Base-by-base conservation (phyloP, 92 coral and sea anemone species). In the Scolanthus callimorphus region DNA sequence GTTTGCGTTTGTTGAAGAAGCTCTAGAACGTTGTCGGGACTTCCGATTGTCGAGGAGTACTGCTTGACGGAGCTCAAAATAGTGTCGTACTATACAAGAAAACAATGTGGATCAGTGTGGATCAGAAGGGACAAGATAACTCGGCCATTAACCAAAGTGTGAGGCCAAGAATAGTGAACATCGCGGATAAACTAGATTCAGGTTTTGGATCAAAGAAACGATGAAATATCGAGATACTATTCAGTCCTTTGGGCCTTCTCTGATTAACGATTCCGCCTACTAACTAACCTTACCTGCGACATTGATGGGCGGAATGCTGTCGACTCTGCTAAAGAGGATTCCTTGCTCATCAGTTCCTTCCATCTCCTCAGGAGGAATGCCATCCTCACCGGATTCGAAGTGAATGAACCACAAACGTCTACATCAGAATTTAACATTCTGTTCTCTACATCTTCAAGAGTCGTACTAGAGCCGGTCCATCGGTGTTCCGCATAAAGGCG, bases 211-310 rank as follows among this genome's bases (percentile, higher is more conserved):
- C n/a, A n/a, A n/a, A n/a, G n/a, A n/a, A n/a, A n/a, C n/a, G n/a
- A n/a, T n/a, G n/a, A n/a, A n/a, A n/a, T n/a, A n/a, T n/a, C n/a
- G n/a, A n/a, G n/a, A n/a, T n/a, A n/a, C n/a, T n/a, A n/a, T n/a
- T n/a, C n/a, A n/a, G n/a, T n/a, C n/a, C n/a, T n/a, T n/a, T n/a
- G n/a, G n/a, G n/a, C n/a, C n/a, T n/a, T n/a, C n/a, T n/a, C n/a
- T n/a, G n/a, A n/a, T n/a, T n/a, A n/a, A n/a, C n/a, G n/a, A n/a
- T n/a, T n/a, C n/a, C n/a, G n/a, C n/a, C n/a, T n/a, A n/a, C n/a
- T n/a, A n/a, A n/a, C n/a, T n/a, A 47, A 39, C n/a, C 60, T 20
- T 52, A 92, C 98, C 91, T 92, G 88, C 0, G 98, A 88, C 13
- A 73, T 76, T 19, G 30, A 31, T 59, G 98, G 98, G 43, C 98